These are phyloP conservation scores for Xiphophorus couchianus DNA, from an alignment of 2,113 vertebrate species.

Conservation along the genomic window DNA sequence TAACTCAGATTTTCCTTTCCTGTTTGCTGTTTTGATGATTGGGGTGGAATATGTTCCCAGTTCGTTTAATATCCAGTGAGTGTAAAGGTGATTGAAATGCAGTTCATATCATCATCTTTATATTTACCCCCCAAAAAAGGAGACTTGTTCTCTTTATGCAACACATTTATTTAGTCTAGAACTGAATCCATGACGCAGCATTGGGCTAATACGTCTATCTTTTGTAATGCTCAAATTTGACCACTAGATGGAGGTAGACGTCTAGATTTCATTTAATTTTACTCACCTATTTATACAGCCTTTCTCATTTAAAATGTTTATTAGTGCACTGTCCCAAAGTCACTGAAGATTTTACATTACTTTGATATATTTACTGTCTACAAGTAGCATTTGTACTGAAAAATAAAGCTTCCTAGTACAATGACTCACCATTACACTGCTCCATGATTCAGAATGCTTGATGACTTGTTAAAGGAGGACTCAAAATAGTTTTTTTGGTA, in stretches of 20 bases:
- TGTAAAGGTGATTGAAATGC: background rate
- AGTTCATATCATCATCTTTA: background rate
- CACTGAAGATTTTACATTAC: background rate
- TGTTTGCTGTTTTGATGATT: background rate
- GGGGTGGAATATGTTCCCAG: background rate
- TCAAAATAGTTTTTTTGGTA: background rate
- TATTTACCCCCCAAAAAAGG: background rate
- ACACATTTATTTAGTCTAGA: background rate
- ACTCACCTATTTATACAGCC: background rate
- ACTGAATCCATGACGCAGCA: background rate
- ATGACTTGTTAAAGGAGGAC: background rate
- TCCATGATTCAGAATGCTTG: background rate
- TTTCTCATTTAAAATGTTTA: background rate
- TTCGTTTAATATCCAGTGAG: background rate
- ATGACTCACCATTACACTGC: background rate
- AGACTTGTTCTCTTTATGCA: background rate
- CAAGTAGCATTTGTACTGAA: background rate
- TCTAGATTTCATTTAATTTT: background rate
- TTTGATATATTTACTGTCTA: background rate
- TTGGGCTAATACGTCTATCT: background rate
- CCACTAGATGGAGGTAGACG: conserved; percentile 52
- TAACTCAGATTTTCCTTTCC: background rate
- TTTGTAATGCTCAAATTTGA: background rate
- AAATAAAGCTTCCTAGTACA: background rate
- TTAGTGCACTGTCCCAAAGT: background rate